phyloP scores from a whole-genome alignment of 2,797 vertebrate genomes.

The Selene dorsalis region DNA sequence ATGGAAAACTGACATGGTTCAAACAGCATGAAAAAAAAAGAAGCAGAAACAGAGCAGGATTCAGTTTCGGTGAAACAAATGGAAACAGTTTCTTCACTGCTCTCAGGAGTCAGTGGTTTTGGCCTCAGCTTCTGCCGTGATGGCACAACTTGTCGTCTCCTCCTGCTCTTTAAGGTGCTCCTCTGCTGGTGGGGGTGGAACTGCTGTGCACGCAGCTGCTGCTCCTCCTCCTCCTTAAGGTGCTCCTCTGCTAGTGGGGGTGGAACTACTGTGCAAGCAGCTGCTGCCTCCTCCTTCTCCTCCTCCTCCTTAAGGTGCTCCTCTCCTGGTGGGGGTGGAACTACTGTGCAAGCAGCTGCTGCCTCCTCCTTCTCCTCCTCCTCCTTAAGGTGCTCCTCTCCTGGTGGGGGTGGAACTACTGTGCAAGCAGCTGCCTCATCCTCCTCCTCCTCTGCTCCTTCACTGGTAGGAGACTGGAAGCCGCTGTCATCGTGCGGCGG shows the following conservation, averaged over 20 bases:
- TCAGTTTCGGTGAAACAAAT: constrained; percentile 3
- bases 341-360: background rate
- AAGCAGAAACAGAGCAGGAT: background rate
- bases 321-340: constrained; percentile 42
- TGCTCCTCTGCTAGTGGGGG: constrained; percentile 9
- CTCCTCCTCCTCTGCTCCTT: constrained; percentile 39
- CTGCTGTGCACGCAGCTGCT: no score
- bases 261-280: background rate
- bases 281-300: background rate
- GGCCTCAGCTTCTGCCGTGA: constrained; percentile 19
- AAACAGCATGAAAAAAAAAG: background rate
- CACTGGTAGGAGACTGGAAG: constrained; percentile 60
- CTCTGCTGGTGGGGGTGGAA: background rate
- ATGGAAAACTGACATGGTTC: constrained; percentile 14
- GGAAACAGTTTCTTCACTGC: constrained; percentile 43
- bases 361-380: background rate
- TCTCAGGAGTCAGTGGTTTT: constrained; percentile 77
- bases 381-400: constrained; percentile 9
- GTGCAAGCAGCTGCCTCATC: background rate
- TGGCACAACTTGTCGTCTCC: background rate
- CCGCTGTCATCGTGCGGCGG: constrained; percentile 56
- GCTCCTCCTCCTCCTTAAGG: background rate
- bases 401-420: background rate
- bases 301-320: constrained; percentile 32
- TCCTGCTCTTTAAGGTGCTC: constrained; percentile 11